phyloP scores from a whole-genome alignment of 1,140 invertebrate species.

The Paracyclopina nana region DNA sequence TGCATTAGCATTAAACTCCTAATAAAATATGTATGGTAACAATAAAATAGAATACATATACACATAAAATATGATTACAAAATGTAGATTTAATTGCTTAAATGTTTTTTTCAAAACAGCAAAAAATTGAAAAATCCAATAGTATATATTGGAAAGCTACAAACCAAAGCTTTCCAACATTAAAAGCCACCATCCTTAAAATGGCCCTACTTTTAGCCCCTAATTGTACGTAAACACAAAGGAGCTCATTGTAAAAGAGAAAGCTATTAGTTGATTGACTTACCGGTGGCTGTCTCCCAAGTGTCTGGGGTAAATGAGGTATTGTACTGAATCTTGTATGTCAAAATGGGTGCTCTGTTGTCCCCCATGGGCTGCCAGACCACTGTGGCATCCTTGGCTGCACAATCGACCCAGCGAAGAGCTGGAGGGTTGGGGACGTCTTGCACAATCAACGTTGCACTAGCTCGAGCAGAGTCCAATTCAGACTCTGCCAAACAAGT shows the following conservation, averaged over 20 bases:
- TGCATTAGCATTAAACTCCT: not conserved
- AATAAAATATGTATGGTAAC: not conserved
- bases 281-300: slow-evolving; percentile 47
- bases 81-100: too few relatives aligned
- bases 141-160: too few relatives aligned
- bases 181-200: too few relatives aligned
- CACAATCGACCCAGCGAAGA: slow-evolving; percentile 42
- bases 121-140: too few relatives aligned
- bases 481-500: slow-evolving; percentile 78
- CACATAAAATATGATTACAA: too few relatives aligned
- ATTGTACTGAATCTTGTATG: slow-evolving; percentile 79
- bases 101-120: too few relatives aligned
- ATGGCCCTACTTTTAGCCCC: too few relatives aligned
- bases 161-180: too few relatives aligned
- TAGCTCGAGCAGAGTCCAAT: slow-evolving; percentile 56
- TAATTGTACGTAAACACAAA: not conserved
- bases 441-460: slow-evolving; percentile 76
- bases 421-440: slow-evolving; percentile 78
- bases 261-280: not conserved
- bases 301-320: slow-evolving; percentile 79
- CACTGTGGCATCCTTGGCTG: slow-evolving; percentile 45
- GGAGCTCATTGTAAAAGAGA: not conserved
- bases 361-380: slow-evolving; percentile 73
- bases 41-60: not conserved
- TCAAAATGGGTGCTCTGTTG: slow-evolving; percentile 77